These are phyloP conservation scores for Branchipolynoe longqiensis DNA, from an alignment of 2,888 invertebrate species.

Conservation along the genomic window DNA sequence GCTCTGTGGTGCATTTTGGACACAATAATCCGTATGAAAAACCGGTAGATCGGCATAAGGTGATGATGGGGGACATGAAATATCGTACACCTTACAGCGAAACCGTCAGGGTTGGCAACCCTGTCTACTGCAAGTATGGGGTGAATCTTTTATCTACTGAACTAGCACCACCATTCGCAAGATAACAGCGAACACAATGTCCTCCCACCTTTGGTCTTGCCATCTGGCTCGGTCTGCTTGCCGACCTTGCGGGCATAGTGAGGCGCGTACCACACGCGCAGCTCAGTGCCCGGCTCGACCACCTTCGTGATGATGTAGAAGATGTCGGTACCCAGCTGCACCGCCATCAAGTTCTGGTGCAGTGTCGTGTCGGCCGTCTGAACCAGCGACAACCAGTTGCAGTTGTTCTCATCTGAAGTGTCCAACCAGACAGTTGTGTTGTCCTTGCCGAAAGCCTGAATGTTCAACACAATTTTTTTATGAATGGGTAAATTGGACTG, in stretches of 20 bases:
- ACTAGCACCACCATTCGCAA: too few relatives aligned
- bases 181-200: too few relatives aligned
- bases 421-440: slow-evolving; percentile 83
- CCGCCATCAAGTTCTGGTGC: slow-evolving; percentile 85
- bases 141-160: too few relatives aligned
- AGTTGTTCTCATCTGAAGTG: slow-evolving; percentile 84
- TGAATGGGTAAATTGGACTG: too few relatives aligned
- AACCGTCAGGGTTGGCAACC: too few relatives aligned
- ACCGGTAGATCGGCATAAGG: too few relatives aligned
- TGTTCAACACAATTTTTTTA: too few relatives aligned
- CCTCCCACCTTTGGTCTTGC: slow-evolving; percentile 73
- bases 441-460: slow-evolving; percentile 82
- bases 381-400: slow-evolving; percentile 86
- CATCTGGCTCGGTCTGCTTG: slow-evolving; percentile 74
- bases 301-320: slow-evolving; percentile 80
- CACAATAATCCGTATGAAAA: too few relatives aligned
- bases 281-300: slow-evolving; percentile 83
- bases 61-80: too few relatives aligned
- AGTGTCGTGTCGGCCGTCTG: slow-evolving; percentile 82
- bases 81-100: too few relatives aligned
- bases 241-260: slow-evolving; percentile 84
- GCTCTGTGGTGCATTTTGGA: too few relatives aligned
- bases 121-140: too few relatives aligned
- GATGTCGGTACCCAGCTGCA: slow-evolving; percentile 83
- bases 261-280: slow-evolving; percentile 85